Evolutionary conservation across 2,113 vertebrate species (phyloP), one percentile per base, ranked within the genome.

Genomic region (Erythrocebus patas): DNA sequence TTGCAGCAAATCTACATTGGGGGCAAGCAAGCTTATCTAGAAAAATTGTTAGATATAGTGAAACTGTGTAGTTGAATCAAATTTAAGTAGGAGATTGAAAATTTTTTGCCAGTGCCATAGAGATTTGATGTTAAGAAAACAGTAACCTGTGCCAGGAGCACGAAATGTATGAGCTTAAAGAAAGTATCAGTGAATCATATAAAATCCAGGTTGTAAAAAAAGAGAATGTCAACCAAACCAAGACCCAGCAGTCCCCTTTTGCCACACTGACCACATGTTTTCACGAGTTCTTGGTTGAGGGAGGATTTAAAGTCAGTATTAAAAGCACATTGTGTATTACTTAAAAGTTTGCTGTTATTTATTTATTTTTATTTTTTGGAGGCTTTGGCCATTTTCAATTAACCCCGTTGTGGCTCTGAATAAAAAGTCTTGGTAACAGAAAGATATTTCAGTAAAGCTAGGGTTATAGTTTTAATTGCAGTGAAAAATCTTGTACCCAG

Each of bases 361-460:
- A 14, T 50, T 50, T 50, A 14, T 14, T 50, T 50, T 50, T 50
- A 50, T 50, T 18, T 9, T 40, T 72, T 27, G 14, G 40, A 81
- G 57, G 10, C 5, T 84, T 95, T 10, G 50, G 45, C 12, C 13
- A 81, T 50, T 97, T 96, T 80, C 35, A 40, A 40, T 38, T 76
- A 72, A 78, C 50, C 11, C 27, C 70, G 2, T 20, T 64, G 30
- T 40, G 5, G 3, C 7, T 14, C 8, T 40, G 38, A 75, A n/a
- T n/a, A 90, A 89, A 90, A 52, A 18, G 38, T 79, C 45, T n/a
- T 75, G 17, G 18, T 48, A 79, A 64, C 17, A 20, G 17, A 70
- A 86, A 86, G 22, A 38, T 27, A 45, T 59, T 68, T 89, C 43
- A 43, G 27, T 70, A 48, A 5, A 27, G 17, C 6, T 27, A 8